These are phyloP conservation scores for Galbula dea DNA, from an alignment of 2,113 vertebrate genomes.

Conservation along the genomic window DNA sequence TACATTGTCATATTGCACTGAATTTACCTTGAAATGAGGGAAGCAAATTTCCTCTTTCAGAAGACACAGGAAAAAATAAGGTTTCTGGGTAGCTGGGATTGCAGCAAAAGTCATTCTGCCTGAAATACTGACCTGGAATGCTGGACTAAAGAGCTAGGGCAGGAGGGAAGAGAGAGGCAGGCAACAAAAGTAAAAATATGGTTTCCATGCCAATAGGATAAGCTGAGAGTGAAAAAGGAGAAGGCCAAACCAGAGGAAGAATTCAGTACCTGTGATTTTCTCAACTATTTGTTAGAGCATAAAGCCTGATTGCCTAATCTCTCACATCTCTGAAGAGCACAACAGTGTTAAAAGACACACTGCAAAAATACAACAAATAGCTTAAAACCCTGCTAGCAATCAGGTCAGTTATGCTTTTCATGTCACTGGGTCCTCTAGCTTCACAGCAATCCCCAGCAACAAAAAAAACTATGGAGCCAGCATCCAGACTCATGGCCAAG, in stretches of 20 bases:
- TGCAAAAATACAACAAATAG: neutral
- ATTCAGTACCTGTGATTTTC: neutral
- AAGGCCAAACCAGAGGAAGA: neutral
- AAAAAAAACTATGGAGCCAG: accelerated
- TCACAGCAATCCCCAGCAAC: accelerated
- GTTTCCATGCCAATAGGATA: neutral
- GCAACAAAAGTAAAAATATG: neutral
- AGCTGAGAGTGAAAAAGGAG: neutral
- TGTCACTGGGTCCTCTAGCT: neutral
- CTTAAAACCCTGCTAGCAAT: neutral
- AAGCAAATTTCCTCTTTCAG: neutral
- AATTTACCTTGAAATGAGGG: neutral
- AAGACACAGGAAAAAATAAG: neutral
- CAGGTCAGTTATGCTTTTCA: neutral
- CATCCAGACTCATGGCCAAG: neutral
- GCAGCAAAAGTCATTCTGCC: neutral
- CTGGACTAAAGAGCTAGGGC: neutral
- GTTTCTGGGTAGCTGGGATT: neutral
- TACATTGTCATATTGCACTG: neutral
- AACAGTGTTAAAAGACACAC: neutral
- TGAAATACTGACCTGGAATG: neutral
- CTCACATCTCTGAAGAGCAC: neutral
- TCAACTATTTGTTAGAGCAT: neutral
- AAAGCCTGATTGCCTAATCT: neutral
- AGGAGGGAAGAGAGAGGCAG: neutral